Percentiles rank a stretch among this genome's conserved stretches.
phyloP scores from a whole-genome alignment of 2,888 invertebrate species.

The Anthrax anthrax region DNA sequence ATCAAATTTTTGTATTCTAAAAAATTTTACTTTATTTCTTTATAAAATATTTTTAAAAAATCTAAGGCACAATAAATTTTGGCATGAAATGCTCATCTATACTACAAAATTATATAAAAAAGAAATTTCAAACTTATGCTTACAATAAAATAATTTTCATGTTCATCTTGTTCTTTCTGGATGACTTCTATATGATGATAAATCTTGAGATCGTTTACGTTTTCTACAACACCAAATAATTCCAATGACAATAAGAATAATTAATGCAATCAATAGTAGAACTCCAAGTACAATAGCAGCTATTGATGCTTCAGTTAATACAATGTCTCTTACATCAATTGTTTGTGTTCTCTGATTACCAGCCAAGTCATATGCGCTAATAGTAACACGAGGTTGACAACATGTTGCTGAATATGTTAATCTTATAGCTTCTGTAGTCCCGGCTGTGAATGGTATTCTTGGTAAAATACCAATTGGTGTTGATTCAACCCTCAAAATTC shows the following conservation, averaged over 20 bases:
- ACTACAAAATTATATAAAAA: no score
- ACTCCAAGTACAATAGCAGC: constrained; percentile 56
- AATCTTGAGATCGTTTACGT: constrained; percentile 40
- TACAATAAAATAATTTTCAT: no score
- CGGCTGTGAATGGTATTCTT: constrained; percentile 48
- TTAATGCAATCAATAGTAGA: constrained; percentile 45
- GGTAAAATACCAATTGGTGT: constrained; percentile 47
- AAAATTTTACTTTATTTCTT: no score
- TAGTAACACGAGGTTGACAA: constrained; percentile 50
- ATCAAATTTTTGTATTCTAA: no score
- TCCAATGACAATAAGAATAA: constrained; percentile 41
- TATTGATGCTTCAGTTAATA: constrained; percentile 38
- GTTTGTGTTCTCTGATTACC: constrained; percentile 49
- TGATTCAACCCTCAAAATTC: constrained; percentile 44
- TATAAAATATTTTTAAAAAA: neutral
- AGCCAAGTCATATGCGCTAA: constrained; percentile 52
- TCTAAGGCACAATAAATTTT: neutral
- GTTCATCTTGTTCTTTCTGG: constrained; percentile 12
- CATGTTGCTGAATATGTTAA: constrained; percentile 58
- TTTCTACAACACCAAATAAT: constrained; percentile 47
- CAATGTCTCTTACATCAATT: constrained; percentile 42
- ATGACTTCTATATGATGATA: constrained; percentile 42
- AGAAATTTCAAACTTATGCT: no score
- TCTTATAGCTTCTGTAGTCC: constrained; percentile 48
- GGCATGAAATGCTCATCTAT: no score